Percentiles rank a stretch among this genome's conserved stretches.
Evolutionary conservation across 2,797 vertebrate genomes (phyloP).

Genomic region (Sebastolobus altivelis): DNA sequence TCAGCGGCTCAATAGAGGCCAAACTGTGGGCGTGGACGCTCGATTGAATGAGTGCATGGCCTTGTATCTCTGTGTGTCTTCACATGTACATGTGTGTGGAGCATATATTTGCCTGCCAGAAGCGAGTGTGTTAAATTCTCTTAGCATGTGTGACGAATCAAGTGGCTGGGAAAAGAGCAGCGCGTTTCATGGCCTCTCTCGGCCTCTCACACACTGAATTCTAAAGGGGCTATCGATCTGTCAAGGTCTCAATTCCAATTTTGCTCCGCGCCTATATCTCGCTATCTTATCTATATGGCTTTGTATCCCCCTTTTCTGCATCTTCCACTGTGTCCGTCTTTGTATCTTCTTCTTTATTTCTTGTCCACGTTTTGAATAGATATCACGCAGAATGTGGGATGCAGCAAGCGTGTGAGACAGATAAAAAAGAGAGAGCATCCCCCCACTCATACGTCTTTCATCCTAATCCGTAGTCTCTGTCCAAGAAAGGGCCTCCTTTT

Average conservation of each 20-base stretch:
- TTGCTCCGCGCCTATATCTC: conserved; percentile 41
- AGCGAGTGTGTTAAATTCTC: conserved; percentile 82
- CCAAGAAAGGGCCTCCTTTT: conserved; percentile 86
- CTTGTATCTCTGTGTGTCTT: conserved; percentile 57
- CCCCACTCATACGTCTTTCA: conserved; percentile 80
- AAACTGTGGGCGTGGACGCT: conserved; percentile 30
- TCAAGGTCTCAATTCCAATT: conserved; percentile 58
- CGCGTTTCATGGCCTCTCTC: conserved; percentile 72
- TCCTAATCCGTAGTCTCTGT: conserved; percentile 82
- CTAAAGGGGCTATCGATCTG: conserved; percentile 77
- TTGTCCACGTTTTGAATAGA: conserved; percentile 57
- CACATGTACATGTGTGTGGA: conserved; percentile 69
- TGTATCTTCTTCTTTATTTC: conserved; percentile 47
- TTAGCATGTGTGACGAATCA: conserved; percentile 86
- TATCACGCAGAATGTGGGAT: conserved; percentile 56
- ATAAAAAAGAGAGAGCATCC: conserved; percentile 75
- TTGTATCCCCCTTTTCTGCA: conserved; percentile 13
- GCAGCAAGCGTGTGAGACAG: conserved; percentile 64
- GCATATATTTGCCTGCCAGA: conserved; percentile 68
- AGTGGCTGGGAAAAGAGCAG: conserved; percentile 81
- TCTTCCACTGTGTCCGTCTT: conserved; percentile 31
- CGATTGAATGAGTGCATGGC: conserved; percentile 65
- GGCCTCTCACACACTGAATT: conserved; percentile 65
- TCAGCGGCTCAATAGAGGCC: conserved; percentile 59
- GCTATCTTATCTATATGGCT: conserved; percentile 55